Evolutionary conservation across 2,113 vertebrate species (phyloP).

Genomic region (Periophthalmodon schlosseri): DNA sequence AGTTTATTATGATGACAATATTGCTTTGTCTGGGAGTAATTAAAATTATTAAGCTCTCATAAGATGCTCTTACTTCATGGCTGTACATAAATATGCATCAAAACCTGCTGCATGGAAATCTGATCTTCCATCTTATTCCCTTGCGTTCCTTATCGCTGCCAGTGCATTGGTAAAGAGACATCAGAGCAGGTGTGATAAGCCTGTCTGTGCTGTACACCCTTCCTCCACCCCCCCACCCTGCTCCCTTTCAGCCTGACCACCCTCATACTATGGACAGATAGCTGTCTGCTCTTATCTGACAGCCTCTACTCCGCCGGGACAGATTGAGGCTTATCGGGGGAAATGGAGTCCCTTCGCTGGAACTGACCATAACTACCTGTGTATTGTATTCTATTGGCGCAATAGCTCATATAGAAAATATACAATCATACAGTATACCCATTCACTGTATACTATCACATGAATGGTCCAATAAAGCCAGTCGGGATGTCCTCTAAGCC

Average conservation of each 20-base stretch:
- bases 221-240: constrained; percentile 20
- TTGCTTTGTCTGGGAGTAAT: neutral
- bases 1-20: neutral
- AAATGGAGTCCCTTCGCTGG: constrained; percentile 37
- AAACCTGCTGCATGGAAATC: neutral
- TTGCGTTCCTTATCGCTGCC: constrained; percentile 29
- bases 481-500: constrained; percentile 60
- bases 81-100: neutral
- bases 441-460: constrained; percentile 23
- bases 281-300: constrained; percentile 68
- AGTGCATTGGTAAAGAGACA: constrained; percentile 60
- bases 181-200: constrained; percentile 56
- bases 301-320: constrained; percentile 63
- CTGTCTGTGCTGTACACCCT: constrained; percentile 33
- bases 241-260: constrained; percentile 58
- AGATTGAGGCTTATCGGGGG: constrained; percentile 53
- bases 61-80: neutral
- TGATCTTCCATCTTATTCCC: constrained; percentile 19
- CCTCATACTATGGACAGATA: constrained; percentile 59
- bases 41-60: neutral
- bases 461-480: constrained; percentile 43
- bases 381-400: constrained; percentile 38
- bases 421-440: constrained; percentile 30
- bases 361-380: constrained; percentile 59
- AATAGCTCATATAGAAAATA: constrained; percentile 27